Conservation (phyloP, 2,888 invertebrate genomes). For the Miltochrista miniata region DNA sequence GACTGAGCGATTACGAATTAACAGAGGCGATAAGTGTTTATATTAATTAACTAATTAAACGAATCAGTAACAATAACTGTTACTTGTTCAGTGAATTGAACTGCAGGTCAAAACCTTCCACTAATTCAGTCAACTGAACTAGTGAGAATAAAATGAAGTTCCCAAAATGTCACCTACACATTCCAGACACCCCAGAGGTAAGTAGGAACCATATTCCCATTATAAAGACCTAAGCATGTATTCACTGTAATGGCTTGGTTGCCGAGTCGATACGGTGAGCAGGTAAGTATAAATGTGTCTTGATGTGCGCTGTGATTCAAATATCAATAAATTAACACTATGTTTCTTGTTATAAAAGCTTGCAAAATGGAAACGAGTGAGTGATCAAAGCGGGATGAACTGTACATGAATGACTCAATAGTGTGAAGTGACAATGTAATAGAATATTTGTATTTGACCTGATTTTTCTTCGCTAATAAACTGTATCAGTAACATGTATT, state of each 20-base stretch:
- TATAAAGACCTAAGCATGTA: slow-evolving; percentile 13
- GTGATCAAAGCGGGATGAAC: slow-evolving; percentile 61
- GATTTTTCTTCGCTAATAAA: slow-evolving; percentile 66
- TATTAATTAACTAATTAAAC: too few species aligned
- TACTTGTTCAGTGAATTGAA: too few species aligned
- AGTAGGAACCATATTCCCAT: slow-evolving; percentile 42
- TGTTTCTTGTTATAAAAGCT: slow-evolving; percentile 76
- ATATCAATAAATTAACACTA: slow-evolving; percentile 45
- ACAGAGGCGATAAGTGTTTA: too few species aligned
- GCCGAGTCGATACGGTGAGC: slow-evolving; percentile 21
- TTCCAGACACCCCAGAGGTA: slow-evolving; percentile 52
- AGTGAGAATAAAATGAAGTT: too few species aligned
- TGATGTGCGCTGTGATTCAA: slow-evolving; percentile 20
- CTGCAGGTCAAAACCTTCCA: too few species aligned
- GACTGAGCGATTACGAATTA: too few species aligned
- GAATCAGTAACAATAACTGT: too few species aligned
- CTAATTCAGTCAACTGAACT: too few species aligned
- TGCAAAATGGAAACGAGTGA: slow-evolving; percentile 76
- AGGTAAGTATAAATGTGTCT: slow-evolving; percentile 50
- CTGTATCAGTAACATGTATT: slow-evolving; percentile 50
- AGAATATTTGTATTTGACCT: slow-evolving; percentile 52
- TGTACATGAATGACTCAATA: slow-evolving; percentile 45
- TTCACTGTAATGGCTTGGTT: slow-evolving; percentile 13
- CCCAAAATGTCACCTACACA: slow-evolving; percentile 13
- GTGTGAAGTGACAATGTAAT: slow-evolving; percentile 65